These are phyloP conservation scores for Corella eumyota DNA, from an alignment of 23 tunicate genomes.

Conservation along the genomic window DNA sequence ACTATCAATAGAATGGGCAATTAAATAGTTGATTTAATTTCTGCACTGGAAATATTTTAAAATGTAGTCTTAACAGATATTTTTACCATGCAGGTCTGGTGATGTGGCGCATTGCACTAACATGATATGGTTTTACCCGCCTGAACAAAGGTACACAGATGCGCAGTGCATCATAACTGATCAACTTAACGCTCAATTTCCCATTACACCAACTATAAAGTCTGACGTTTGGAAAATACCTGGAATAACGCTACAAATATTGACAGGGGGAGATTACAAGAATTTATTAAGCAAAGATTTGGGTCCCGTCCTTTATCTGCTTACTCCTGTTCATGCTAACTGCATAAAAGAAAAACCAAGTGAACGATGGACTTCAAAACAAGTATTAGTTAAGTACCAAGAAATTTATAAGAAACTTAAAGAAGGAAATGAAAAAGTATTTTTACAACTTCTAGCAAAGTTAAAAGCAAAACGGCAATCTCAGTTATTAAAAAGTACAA, in stretches of 20 bases:
- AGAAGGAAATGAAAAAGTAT: not conserved
- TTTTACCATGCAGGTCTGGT: too few relatives aligned
- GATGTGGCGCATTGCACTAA: too few relatives aligned
- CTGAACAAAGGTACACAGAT: conserved; percentile 56
- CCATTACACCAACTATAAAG: conserved; percentile 13
- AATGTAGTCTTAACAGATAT: too few relatives aligned
- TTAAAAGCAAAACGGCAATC: too few relatives aligned
- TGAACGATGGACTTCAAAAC: conserved; percentile 20
- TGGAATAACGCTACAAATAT: conserved; percentile 10
- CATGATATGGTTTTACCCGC: conserved; percentile 14
- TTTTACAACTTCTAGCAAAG: too few relatives aligned
- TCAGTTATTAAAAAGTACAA: too few relatives aligned
- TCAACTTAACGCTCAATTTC: not conserved
- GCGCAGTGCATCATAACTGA: conserved; percentile 7
- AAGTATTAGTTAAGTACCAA: conserved; percentile 22
- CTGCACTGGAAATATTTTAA: too few relatives aligned
- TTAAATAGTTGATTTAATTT: too few relatives aligned
- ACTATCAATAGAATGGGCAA: too few relatives aligned
- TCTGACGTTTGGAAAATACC: conserved; percentile 80
- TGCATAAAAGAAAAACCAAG: conserved; percentile 29
- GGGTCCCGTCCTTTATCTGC: not conserved
- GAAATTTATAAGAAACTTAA: conserved; percentile 7
- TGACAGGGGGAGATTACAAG: conserved; percentile 2
- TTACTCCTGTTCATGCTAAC: conserved; percentile 11
- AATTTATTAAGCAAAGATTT: not conserved